phyloP scores from a whole-genome alignment of 2,888 invertebrate genomes.

The Portevinia maculata region DNA sequence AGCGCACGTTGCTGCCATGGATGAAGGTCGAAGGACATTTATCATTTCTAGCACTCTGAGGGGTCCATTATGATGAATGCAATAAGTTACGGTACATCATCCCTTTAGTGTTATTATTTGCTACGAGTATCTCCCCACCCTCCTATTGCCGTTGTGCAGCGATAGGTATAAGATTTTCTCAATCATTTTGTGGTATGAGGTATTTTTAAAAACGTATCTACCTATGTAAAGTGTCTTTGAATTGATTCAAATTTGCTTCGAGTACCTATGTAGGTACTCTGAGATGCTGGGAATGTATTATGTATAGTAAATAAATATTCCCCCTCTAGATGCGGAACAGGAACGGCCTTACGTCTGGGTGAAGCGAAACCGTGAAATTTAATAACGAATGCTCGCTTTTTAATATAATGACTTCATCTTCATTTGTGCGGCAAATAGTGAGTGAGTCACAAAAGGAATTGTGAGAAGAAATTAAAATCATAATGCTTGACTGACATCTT shows the following conservation, averaged over 20 bases:
- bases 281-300: conserved; percentile 1
- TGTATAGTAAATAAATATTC: conserved; percentile 4
- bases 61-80: conserved; percentile 71
- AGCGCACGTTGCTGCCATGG: conserved; percentile 1
- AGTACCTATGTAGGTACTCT: background rate
- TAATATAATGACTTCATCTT: conserved; percentile 70
- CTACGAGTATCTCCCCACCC: conserved; percentile 33
- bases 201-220: conserved; percentile 22
- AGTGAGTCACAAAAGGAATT: conserved; percentile 33
- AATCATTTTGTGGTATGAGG: conserved; percentile 53
- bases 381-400: conserved; percentile 71
- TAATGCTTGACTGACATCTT: conserved; percentile 61
- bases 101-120: conserved; percentile 60
- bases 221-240: conserved; percentile 14
- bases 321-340: conserved; percentile 47
- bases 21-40: conserved; percentile 62
- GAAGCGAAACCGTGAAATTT: conserved; percentile 68
- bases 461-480: conserved; percentile 23
- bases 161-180: background rate
- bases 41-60: conserved; percentile 58
- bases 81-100: conserved; percentile 69
- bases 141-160: conserved; percentile 2
- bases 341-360: conserved; percentile 13
- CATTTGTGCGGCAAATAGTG: conserved; percentile 38
- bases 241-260: conserved; percentile 41